Base-by-base conservation (phyloP, 2,797 vertebrate species). In the Diplodus sargus region DNA sequence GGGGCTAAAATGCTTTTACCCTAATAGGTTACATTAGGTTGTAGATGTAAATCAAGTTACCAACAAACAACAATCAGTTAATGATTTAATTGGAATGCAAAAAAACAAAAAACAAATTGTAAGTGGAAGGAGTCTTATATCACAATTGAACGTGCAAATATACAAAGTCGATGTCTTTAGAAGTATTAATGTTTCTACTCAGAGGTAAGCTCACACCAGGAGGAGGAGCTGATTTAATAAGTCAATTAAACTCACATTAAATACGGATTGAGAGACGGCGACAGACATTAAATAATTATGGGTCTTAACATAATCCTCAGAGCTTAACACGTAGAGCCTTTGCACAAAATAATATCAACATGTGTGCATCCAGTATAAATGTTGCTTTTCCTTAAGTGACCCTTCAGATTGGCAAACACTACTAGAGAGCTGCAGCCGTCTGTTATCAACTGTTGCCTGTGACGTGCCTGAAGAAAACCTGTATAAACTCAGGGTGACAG, bases 391-490 rank as follows among this genome's bases (percentile, higher is more conserved):
- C 93, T 98, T 96, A 96, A 96, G 90, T 76, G 25, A 85, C 34
- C 61, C 51, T 42, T 85, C 90, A 99, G 97, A 96, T 63, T 98
- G 96, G 96, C 86, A 94, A 9, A 89, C 85, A 39, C 79, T 97
- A 34, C 87, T 96, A 67, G 77, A 89, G 49, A 87, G 79, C 71
- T 95, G 95, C 81, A 91, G 89, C 88, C 23, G 80, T 20, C 90
- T 97, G 52, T 84, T 97, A 43, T 93, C 90, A 52, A 76, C 86
- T 42, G 84, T 73, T 5, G 54, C 34, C 0, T 83, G 62, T 30
- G 78, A 15, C n/a, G 81, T 98, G 18, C 97, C 98, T 8, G 96
- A 97, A 74, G 95, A 93, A 80, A 99, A 99, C 85, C 91, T 99
- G 81, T 97, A 97, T 88, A 94, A 96, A 90, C 94, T 99, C 84